Evolutionary conservation across 2,888 invertebrate species (phyloP).

Genomic region (Nomada fabriciana): DNA sequence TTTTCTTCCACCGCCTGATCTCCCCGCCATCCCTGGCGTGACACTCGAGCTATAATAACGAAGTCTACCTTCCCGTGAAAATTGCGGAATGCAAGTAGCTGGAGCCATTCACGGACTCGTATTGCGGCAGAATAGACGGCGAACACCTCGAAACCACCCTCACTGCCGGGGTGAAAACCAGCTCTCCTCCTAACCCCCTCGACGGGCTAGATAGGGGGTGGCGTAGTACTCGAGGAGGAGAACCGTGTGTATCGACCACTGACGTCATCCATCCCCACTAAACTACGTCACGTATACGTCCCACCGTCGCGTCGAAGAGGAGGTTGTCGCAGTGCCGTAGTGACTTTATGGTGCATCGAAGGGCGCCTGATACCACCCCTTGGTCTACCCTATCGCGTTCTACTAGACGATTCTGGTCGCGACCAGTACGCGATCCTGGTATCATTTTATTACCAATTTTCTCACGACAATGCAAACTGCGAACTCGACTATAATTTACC

Average conservation of each 20-base stretch:
- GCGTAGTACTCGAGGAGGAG: slow-evolving; percentile 80
- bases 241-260: slow-evolving; percentile 81
- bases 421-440: neutral
- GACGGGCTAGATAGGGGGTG: slow-evolving; percentile 56
- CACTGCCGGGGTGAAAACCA: slow-evolving; percentile 47
- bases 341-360: slow-evolving; percentile 45
- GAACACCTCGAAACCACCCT: slow-evolving; percentile 58
- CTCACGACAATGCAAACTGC: slow-evolving; percentile 6
- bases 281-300: slow-evolving; percentile 80
- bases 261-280: slow-evolving; percentile 81
- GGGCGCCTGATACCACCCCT: slow-evolving; percentile 43
- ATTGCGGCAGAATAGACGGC: slow-evolving; percentile 71
- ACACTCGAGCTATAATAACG: slow-evolving; percentile 69
- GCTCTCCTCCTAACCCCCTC: slow-evolving; percentile 33
- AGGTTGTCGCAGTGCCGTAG: slow-evolving; percentile 73
- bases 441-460: slow-evolving; percentile 48
- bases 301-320: slow-evolving; percentile 66
- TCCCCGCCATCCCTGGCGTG: slow-evolving; percentile 34
- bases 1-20: neutral
- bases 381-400: neutral
- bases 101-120: slow-evolving; percentile 70
- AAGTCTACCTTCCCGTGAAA: slow-evolving; percentile 67
- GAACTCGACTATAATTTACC: slow-evolving; percentile 57
- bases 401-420: neutral
- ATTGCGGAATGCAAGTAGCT: slow-evolving; percentile 71